Conservation (phyloP, 2,797 vertebrate species). For the Catamblyrhynchus diadema region DNA sequence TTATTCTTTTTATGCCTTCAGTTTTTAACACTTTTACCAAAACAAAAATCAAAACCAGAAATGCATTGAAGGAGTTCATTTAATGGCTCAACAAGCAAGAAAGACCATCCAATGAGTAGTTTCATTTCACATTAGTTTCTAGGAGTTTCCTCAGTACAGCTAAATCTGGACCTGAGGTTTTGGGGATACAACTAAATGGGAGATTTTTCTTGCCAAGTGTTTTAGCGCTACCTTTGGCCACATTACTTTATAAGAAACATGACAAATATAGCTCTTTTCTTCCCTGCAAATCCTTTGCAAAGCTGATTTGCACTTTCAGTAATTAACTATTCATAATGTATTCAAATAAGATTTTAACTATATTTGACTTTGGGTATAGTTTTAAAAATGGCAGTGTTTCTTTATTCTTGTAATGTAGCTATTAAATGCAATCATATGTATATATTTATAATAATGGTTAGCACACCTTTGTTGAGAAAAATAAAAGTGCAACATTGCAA, state of each 20-base stretch:
- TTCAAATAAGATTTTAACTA: not conserved
- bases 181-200: not conserved
- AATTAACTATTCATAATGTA: not conserved
- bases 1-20: not conserved
- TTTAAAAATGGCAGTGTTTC: not conserved
- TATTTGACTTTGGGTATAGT: not conserved
- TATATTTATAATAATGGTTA: not conserved
- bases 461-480: not conserved
- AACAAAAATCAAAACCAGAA: constrained; percentile 26
- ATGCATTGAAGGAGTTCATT: constrained; percentile 47
- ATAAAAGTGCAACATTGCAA: not conserved
- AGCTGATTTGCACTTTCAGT: not conserved
- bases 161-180: not conserved
- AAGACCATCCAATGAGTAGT: not conserved
- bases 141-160: not conserved
- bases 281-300: not conserved
- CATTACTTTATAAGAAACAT: not conserved
- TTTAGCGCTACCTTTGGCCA: not conserved
- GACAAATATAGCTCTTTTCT: not conserved
- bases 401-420: not conserved
- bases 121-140: not conserved
- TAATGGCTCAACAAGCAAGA: constrained; percentile 33
- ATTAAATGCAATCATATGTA: not conserved
- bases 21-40: not conserved
- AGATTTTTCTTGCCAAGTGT: constrained; percentile 49